A percentile compares a stretch with the other conserved stretches of the same genome.
These are phyloP conservation scores for Caenorhabditis wallacei DNA, from an alignment of 2,888 invertebrate genomes.

Conservation along the genomic window DNA sequence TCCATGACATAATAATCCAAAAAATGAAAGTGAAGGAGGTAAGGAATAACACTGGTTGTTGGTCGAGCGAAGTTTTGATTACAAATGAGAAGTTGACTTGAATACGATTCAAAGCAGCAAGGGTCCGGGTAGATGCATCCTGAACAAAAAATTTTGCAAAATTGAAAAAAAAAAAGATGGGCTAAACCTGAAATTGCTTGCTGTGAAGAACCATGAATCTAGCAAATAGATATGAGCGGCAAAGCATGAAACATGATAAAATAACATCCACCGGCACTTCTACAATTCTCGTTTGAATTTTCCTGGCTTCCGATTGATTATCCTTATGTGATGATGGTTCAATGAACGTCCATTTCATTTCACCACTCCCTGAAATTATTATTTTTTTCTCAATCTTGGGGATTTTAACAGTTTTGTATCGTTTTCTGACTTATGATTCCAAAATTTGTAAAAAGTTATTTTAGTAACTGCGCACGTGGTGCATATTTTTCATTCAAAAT, in stretches of 20 bases:
- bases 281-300: conserved; percentile 35
- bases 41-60: conserved; percentile 97
- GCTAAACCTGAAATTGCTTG: conserved; percentile 92
- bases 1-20: conserved; percentile 99
- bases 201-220: conserved; percentile 99
- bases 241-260: conserved; percentile 98
- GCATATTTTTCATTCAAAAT: no score
- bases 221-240: conserved; percentile 97
- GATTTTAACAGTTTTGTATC: no score
- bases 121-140: conserved; percentile 93
- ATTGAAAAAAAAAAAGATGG: not conserved
- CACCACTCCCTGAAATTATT: conserved; percentile 61
- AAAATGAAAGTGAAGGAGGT: conserved; percentile 99
- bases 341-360: conserved; percentile 73
- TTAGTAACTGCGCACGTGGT: no score
- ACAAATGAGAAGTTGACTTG: conserved; percentile 95
- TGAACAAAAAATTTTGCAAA: conserved; percentile 28
- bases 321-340: conserved; percentile 62
- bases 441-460: not conserved
- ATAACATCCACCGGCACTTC: conserved; percentile 92
- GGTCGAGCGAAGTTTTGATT: conserved; percentile 98
- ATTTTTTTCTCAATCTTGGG: not conserved
- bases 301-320: conserved; percentile 34
- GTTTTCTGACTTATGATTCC: no score
- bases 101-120: conserved; percentile 86